These are phyloP conservation scores for Neodon shergylaensis DNA, from an alignment of 2,113 vertebrate species.

Conservation along the genomic window DNA sequence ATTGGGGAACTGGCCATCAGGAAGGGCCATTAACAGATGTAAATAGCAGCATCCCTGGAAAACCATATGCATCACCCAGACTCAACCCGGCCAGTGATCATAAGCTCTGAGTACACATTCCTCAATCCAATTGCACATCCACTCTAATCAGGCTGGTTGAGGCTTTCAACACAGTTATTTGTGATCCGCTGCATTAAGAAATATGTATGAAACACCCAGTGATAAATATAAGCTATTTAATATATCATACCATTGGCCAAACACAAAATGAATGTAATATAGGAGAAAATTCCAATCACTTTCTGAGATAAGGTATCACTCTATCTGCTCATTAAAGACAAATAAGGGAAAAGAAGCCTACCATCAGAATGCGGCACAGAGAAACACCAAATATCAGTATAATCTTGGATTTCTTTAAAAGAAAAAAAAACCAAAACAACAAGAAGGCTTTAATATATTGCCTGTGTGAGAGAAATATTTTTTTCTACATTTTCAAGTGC, in stretches of 20 bases:
- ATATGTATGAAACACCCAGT: conserved; percentile 78
- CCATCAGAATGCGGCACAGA: conserved; percentile 76
- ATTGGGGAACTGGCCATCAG: conserved; percentile 77
- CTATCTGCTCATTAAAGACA: conserved; percentile 83
- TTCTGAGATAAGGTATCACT: conserved; percentile 77
- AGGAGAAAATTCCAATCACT: conserved; percentile 82
- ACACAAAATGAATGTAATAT: conserved; percentile 83
- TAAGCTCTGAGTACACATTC: conserved; percentile 88
- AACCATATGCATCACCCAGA: conserved; percentile 87
- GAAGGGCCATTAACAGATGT: conserved; percentile 86
- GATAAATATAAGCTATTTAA: conserved; percentile 85
- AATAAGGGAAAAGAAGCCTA: conserved; percentile 73
- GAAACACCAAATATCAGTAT: conserved; percentile 67
- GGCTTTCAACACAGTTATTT: conserved; percentile 81
- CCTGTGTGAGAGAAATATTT: conserved; percentile 24
- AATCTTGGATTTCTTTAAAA: conserved; percentile 50
- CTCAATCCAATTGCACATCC: conserved; percentile 86
- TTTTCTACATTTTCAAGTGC: conserved; percentile 20
- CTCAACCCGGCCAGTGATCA: conserved; percentile 84
- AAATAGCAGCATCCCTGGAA: conserved; percentile 84
- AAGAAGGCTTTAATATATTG: conserved; percentile 25
- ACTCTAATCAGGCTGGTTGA: conserved; percentile 84
- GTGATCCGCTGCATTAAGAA: conserved; percentile 84
- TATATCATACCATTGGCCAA: conserved; percentile 69
- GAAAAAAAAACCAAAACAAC: not conserved